Evolutionary conservation across 2,888 invertebrate species (phyloP), one percentile per base, ranked within the genome.

Genomic region (Synanthedon myopaeformis): DNA sequence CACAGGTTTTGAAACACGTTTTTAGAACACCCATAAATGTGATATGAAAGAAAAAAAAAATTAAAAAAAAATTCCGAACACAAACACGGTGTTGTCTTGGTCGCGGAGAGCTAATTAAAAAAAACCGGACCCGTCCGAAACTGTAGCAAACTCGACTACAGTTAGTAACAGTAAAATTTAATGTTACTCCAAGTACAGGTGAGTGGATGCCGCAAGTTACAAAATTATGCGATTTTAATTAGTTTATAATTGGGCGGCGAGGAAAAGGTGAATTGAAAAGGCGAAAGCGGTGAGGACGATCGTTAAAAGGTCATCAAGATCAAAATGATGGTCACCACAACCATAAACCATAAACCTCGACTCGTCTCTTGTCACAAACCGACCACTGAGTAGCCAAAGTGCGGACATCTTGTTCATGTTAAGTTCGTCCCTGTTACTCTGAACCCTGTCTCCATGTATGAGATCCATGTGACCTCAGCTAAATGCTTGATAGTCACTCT

Each of bases 121-220:
- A 65, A 76, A 55, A 52, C 72, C 62, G 67, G 66, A 65, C 69
- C 69, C 59, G 72, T 69, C 74, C 76, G 63, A 82, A 83, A 80
- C 70, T 80, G 77, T 77, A 78, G 71, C 78, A 74, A 59, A 58
- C 57, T 41, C 49, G 69, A 67, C 6, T 82, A 84, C 84, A 77
- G 83, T 83, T 82, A 83, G 67, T 76, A 82, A 77, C 78, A 73
- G 76, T 77, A 73, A 77, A 53, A 50, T 49, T 23, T 50, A 28
- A 71, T 67, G 78, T 76, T 76, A 81, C 73, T 69, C 67, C 73
- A 78, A 74, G 75, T 64, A 71, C 77, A 78, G 74, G 76, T 74
- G 72, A 70, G 52, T 17, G 12, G 12, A 53, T 54, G 65, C 63
- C 53, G 8, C 56, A 61, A 65, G 65, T 19, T 35, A 35, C 35